Percentiles rank a stretch among this genome's conserved stretches.
Evolutionary conservation across 2,888 invertebrate species (phyloP).

Genomic region (Globia sparganii): DNA sequence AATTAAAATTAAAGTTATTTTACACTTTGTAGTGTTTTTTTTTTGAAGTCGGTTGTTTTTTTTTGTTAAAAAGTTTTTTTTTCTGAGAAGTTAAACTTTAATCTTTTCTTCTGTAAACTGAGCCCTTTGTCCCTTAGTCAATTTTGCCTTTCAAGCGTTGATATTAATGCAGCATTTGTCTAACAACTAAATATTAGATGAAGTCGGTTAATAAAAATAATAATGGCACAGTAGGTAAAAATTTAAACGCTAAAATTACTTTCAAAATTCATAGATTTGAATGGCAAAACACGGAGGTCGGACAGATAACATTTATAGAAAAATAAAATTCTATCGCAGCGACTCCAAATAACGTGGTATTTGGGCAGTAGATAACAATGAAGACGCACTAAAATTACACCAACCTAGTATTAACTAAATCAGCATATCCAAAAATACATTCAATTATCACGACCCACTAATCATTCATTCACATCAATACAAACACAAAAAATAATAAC

Average conservation of each 20-base stretch:
- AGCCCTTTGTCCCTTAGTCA: too few species aligned
- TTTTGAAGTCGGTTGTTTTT: too few species aligned
- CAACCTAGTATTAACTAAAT: not conserved
- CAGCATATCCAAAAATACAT: not conserved
- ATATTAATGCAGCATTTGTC: not conserved
- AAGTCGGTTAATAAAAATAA: not conserved
- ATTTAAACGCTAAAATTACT: not conserved
- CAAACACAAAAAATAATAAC: slow-evolving; percentile 49
- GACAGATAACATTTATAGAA: not conserved
- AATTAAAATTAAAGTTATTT: too few species aligned
- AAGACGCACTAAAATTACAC: not conserved
- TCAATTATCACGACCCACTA: not conserved
- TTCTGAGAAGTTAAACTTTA: too few species aligned
- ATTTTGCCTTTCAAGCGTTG: too few species aligned
- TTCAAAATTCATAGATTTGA: not conserved
- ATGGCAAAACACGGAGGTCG: not conserved
- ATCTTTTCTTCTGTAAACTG: too few species aligned
- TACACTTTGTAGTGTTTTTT: too few species aligned
- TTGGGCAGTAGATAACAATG: not conserved
- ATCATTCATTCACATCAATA: slow-evolving; percentile 36
- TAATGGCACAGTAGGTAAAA: not conserved
- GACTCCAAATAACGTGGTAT: not conserved
- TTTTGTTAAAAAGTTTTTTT: too few species aligned
- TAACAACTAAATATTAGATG: not conserved
- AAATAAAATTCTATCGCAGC: not conserved